Evolutionary conservation across 30 jellyfish, hydroid and myxozoan species (phyloP).

Genomic region (Rhopilema esculentum): DNA sequence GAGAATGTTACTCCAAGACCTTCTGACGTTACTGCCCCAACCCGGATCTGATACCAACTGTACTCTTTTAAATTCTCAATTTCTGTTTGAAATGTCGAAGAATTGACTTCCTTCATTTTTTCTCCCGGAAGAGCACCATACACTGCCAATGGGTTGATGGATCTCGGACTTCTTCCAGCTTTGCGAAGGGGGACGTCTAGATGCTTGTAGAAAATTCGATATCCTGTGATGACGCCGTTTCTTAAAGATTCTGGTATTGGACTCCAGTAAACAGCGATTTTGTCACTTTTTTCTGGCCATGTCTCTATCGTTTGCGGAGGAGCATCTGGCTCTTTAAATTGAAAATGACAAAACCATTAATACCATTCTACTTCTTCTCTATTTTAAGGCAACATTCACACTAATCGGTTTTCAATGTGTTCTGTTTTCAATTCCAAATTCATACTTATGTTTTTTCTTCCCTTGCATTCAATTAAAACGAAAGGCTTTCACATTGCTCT

Average conservation of each 20-base stretch:
- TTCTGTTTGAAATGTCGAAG: slow-evolving; percentile 33
- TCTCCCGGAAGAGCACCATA: slow-evolving; percentile 71
- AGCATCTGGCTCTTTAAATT: slow-evolving; percentile 61
- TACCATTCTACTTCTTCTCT: no score
- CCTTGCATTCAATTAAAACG: no score
- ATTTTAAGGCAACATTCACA: no score
- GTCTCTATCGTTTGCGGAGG: slow-evolving; percentile 57
- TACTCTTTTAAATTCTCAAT: slow-evolving; percentile 10
- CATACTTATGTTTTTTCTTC: no score
- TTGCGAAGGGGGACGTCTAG: slow-evolving; percentile 42
- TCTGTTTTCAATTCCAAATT: no score
- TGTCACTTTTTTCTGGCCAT: slow-evolving; percentile 55
- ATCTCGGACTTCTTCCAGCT: slow-evolving; percentile 42
- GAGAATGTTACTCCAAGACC: slow-evolving; percentile 58
- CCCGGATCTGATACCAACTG: slow-evolving; percentile 68
- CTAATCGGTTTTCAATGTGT: no score
- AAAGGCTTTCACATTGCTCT: no score
- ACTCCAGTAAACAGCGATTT: slow-evolving; percentile 54
- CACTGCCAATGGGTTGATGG: slow-evolving; percentile 23
- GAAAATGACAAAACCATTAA: background rate
- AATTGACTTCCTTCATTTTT: slow-evolving; percentile 41
- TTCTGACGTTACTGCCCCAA: slow-evolving; percentile 62
- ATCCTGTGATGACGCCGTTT: slow-evolving; percentile 56
- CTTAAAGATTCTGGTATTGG: slow-evolving; percentile 63
- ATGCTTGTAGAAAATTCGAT: slow-evolving; percentile 60